Evolutionary conservation across 1,140 invertebrate species (phyloP).

Genomic region (Drosophila miranda): DNA sequence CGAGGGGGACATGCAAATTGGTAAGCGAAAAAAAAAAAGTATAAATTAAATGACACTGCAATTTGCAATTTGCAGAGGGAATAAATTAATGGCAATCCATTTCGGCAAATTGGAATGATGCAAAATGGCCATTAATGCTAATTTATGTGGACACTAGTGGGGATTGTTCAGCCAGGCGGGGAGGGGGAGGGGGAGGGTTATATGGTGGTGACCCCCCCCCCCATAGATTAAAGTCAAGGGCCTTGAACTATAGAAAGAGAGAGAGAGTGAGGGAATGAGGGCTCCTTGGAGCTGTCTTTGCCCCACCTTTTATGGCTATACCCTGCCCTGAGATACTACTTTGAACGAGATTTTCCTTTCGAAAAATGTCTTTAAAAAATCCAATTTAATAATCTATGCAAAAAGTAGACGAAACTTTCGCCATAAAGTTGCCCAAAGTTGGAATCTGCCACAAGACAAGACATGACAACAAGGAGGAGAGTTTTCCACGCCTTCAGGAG

Average conservation of each 20-base stretch:
- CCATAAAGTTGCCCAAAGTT: background rate
- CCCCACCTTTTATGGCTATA: too few species aligned
- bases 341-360: background rate
- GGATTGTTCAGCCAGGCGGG: constrained; percentile 10
- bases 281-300: too few species aligned
- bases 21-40: constrained; percentile 18
- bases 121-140: constrained; percentile 60
- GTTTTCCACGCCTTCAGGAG: constrained; percentile 13
- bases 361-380: too few species aligned
- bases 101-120: constrained; percentile 51
- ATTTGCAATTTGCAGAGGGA: constrained; percentile 77
- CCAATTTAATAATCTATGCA: background rate
- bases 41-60: constrained; percentile 73
- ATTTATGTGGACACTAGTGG: constrained; percentile 42
- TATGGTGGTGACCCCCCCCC: background rate
- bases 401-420: background rate
- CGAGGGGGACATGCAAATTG: constrained; percentile 24
- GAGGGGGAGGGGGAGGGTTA: background rate
- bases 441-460: constrained; percentile 10
- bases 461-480: background rate
- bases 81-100: constrained; percentile 74
- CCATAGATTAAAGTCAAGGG: constrained; percentile 26
- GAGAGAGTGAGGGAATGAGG: too few species aligned
- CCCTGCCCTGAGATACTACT: too few species aligned
- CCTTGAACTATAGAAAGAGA: constrained; percentile 42